Percentiles rank a stretch among this genome's conserved stretches.
These are phyloP conservation scores for Connochaetes taurinus DNA, from an alignment of 2,113 vertebrate genomes.

Conservation along the genomic window DNA sequence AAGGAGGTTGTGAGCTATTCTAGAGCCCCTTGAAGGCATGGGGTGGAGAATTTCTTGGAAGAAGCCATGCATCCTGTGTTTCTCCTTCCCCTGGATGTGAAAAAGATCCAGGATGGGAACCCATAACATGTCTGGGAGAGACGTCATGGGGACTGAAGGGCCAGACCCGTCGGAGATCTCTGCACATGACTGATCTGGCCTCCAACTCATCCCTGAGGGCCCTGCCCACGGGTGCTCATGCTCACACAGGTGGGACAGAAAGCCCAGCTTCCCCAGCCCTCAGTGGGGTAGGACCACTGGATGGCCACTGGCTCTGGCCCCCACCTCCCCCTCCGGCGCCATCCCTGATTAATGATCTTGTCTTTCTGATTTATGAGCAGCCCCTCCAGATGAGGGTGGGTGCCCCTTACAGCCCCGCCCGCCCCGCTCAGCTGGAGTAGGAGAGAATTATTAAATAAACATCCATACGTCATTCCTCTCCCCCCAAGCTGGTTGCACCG, in stretches of 20 bases:
- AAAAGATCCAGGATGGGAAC: neutral
- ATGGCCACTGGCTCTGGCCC: constrained; percentile 76
- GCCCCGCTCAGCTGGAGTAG: constrained; percentile 85
- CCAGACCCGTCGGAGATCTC: neutral
- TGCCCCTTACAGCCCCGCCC: constrained; percentile 69
- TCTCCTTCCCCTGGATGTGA: neutral
- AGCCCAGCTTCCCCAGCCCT: neutral
- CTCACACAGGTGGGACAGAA: constrained; percentile 59
- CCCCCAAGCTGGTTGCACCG: constrained; percentile 81
- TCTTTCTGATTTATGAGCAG: constrained; percentile 91
- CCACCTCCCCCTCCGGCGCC: constrained; percentile 80
- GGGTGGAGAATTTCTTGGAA: neutral
- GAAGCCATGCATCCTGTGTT: neutral
- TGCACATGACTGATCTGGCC: neutral
- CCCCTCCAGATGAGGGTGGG: constrained; percentile 86
- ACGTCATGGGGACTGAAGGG: neutral
- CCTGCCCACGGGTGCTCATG: neutral
- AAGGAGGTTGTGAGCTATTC: neutral
- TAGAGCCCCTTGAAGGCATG: neutral
- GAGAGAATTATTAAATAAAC: constrained; percentile 94
- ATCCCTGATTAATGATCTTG: constrained; percentile 93
- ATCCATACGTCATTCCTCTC: constrained; percentile 89
- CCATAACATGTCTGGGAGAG: neutral
- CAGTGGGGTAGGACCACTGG: constrained; percentile 45
- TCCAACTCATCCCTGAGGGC: neutral